A percentile compares a stretch with the other conserved stretches of the same genome.
Conservation (phyloP, 2,888 invertebrate species). For the Ennomos quercinarius region DNA sequence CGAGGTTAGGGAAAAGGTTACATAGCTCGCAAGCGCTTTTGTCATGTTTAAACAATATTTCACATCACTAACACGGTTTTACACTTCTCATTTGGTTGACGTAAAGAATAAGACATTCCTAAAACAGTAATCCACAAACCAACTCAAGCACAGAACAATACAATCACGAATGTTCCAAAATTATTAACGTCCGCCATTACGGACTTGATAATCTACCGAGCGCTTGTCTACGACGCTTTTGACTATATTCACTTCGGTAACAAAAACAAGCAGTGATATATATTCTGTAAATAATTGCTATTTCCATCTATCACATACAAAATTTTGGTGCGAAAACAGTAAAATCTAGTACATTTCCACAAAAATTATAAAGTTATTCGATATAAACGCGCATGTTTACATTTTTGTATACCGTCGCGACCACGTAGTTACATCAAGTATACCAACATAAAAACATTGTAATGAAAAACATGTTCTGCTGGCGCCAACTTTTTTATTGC, state of each 20-base stretch:
- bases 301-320: constrained; percentile 3
- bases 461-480: constrained; percentile 69
- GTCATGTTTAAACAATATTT: constrained; percentile 81
- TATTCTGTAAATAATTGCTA: constrained; percentile 40
- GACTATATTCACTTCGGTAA: constrained; percentile 82
- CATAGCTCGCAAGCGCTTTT: constrained; percentile 87
- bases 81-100: constrained; percentile 71
- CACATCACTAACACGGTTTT: constrained; percentile 78
- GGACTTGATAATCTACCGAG: constrained; percentile 80
- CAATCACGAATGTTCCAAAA: constrained; percentile 84
- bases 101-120: constrained; percentile 71
- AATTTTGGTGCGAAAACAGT: constrained; percentile 16
- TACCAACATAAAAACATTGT: constrained; percentile 63
- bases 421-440: constrained; percentile 79
- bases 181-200: constrained; percentile 86
- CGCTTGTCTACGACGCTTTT: constrained; percentile 81
- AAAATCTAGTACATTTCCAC: constrained; percentile 22
- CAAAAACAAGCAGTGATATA: constrained; percentile 62
- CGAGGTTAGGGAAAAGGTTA: constrained; percentile 92
- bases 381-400: constrained; percentile 75
- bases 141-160: constrained; percentile 81
- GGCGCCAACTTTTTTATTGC: constrained; percentile 69
- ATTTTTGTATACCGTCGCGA: constrained; percentile 76
- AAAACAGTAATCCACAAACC: constrained; percentile 62
- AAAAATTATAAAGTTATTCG: constrained; percentile 19